phyloP scores from a whole-genome alignment of 1,140 invertebrate species.

The Neodiprion lecontei region DNA sequence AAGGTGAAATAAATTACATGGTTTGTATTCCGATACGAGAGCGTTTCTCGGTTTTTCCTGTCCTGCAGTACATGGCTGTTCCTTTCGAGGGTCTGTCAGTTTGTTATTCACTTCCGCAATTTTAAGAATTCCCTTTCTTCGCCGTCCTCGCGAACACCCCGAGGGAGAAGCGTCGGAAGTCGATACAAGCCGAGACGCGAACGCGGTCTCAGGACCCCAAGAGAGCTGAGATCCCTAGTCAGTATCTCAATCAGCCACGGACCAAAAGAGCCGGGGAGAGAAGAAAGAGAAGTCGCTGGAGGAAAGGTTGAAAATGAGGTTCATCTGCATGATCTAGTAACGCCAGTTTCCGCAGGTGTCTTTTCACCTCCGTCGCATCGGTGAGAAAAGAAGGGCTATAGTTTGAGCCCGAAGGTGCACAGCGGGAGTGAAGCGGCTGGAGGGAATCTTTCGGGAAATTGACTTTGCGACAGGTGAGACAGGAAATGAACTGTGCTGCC shows the following conservation, averaged over 20 bases:
- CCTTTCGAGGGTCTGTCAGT: neutral
- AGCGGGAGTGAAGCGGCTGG: neutral
- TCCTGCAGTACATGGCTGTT: neutral
- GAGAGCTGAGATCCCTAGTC: neutral
- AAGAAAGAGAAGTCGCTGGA: neutral
- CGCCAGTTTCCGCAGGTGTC: neutral
- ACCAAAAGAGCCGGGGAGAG: too few relatives aligned
- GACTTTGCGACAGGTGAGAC: constrained; percentile 2
- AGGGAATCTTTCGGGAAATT: constrained; percentile 2
- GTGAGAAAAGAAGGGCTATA: too few relatives aligned
- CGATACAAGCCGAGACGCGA: too few relatives aligned
- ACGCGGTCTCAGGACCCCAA: too few relatives aligned
- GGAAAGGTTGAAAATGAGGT: neutral
- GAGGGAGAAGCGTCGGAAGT: too few relatives aligned
- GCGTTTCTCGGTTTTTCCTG: too few relatives aligned
- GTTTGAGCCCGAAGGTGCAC: neutral
- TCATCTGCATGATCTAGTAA: neutral
- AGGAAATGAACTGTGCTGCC: neutral
- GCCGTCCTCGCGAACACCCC: too few relatives aligned
- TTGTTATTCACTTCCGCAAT: neutral
- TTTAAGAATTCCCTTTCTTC: too few relatives aligned
- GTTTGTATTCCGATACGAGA: too few relatives aligned
- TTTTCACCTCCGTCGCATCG: too few relatives aligned
- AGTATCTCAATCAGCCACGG: neutral
- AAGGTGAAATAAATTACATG: too few relatives aligned